Percentiles rank a stretch among this genome's conserved stretches.
These are phyloP conservation scores for Gryllus longicercus DNA, from an alignment of 2,888 invertebrate species.

Conservation along the genomic window DNA sequence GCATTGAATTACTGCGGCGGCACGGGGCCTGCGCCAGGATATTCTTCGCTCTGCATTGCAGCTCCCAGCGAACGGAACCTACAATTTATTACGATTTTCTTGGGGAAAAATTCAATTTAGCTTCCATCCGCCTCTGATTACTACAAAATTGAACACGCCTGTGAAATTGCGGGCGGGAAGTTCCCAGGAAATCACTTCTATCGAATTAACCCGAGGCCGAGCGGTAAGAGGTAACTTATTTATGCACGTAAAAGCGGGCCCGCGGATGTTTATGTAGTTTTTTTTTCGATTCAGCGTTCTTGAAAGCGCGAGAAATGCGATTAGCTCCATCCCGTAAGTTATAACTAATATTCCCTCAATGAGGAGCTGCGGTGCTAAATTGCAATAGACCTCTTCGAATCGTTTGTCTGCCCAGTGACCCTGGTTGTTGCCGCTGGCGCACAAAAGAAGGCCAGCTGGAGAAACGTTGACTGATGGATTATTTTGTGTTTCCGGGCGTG, in stretches of 20 bases:
- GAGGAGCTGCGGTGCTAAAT: too few species aligned
- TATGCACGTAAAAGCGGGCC: neutral
- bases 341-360: neutral
- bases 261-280: neutral
- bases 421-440: too few species aligned
- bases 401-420: too few species aligned
- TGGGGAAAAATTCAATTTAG: neutral
- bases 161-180: neutral
- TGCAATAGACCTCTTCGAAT: too few species aligned
- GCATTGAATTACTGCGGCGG: neutral
- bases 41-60: neutral
- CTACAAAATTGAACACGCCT: neutral
- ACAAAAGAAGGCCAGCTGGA: too few species aligned
- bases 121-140: conserved; percentile 8
- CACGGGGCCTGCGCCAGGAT: neutral
- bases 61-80: neutral
- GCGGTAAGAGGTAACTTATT: neutral
- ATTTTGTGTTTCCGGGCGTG: too few species aligned
- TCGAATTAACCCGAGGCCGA: neutral
- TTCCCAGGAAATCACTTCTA: neutral
- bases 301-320: neutral
- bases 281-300: neutral
- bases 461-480: too few species aligned
- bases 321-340: neutral
- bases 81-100: conserved; percentile 17